A percentile compares a stretch with the other conserved stretches of the same genome.
Evolutionary conservation across 2,797 vertebrate genomes (phyloP).

Genomic region (Synanceia verrucosa): DNA sequence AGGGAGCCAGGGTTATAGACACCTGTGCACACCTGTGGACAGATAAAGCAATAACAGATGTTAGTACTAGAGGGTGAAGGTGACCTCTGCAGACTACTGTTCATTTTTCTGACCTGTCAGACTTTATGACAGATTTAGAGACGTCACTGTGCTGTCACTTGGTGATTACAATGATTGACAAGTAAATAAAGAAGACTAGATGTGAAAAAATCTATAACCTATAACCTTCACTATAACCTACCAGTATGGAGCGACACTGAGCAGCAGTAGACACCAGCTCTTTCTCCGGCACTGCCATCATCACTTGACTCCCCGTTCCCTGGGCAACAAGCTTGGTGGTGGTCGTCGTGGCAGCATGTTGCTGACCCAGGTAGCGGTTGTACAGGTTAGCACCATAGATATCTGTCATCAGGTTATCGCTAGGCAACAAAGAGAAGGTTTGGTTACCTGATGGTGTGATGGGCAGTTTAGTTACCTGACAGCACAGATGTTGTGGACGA

Average conservation of each 20-base stretch:
- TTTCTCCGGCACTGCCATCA: slow-evolving; percentile 40
- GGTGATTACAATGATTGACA: not conserved
- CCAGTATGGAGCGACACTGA: slow-evolving; percentile 76
- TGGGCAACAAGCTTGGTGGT: slow-evolving; percentile 56
- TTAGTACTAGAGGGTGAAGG: not conserved
- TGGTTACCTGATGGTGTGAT: slow-evolving; percentile 51
- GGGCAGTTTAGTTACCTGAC: not conserved
- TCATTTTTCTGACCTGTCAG: not conserved
- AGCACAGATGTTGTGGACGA: rapidly evolving
- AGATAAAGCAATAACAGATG: not conserved
- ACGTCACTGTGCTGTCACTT: not conserved
- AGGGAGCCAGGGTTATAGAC: slow-evolving; percentile 82
- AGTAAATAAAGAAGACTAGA: not conserved
- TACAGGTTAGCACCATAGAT: slow-evolving; percentile 93
- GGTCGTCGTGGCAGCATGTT: slow-evolving; percentile 46
- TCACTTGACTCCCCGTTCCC: slow-evolving; percentile 45
- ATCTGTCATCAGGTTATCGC: slow-evolving; percentile 92
- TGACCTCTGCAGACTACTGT: not conserved
- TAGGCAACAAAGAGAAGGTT: slow-evolving; percentile 55
- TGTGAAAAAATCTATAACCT: not conserved
- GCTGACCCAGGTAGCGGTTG: slow-evolving; percentile 86
- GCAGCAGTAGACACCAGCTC: slow-evolving; percentile 74
- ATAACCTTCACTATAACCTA: no score
- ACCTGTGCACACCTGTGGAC: slow-evolving; percentile 89
- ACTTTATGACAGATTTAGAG: not conserved